phyloP scores from a whole-genome alignment of 1,140 invertebrate species.

The Aphaenogaster ashmeadi region DNA sequence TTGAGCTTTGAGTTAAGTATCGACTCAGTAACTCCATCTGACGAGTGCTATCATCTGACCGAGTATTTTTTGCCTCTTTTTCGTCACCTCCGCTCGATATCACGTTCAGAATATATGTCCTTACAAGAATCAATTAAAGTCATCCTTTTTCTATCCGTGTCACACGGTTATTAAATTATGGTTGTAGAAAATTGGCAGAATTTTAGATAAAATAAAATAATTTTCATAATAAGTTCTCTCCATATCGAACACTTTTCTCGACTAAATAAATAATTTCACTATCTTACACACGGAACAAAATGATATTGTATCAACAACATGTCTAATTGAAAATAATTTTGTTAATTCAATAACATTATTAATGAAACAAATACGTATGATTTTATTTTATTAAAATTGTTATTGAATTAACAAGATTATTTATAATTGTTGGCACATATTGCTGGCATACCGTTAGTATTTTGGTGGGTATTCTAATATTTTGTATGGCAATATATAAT shows the following conservation, averaged over 20 bases:
- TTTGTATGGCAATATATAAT: too few species aligned
- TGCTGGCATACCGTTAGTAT: too few species aligned
- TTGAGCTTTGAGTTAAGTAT: constrained; percentile 23
- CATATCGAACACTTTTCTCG: not conserved
- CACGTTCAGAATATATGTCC: constrained; percentile 8
- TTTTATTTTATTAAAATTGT: too few species aligned
- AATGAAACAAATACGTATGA: too few species aligned
- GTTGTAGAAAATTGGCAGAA: not conserved
- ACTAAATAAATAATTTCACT: not conserved
- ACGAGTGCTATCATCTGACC: not conserved
- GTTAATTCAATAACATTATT: too few species aligned
- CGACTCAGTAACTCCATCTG: not conserved
- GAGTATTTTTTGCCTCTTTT: constrained; percentile 6
- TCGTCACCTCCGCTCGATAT: not conserved
- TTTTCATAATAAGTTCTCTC: not conserved
- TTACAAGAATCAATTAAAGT: constrained; percentile 23
- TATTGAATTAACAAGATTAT: too few species aligned
- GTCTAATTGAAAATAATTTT: too few species aligned
- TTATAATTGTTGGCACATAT: too few species aligned
- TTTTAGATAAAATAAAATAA: not conserved
- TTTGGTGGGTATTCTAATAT: too few species aligned
- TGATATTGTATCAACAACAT: too few species aligned
- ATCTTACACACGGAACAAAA: not conserved
- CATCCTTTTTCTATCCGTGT: not conserved
- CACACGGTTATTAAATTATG: not conserved